Evolutionary conservation across 2,797 vertebrate species (phyloP).

Genomic region (Pristis pectinata): DNA sequence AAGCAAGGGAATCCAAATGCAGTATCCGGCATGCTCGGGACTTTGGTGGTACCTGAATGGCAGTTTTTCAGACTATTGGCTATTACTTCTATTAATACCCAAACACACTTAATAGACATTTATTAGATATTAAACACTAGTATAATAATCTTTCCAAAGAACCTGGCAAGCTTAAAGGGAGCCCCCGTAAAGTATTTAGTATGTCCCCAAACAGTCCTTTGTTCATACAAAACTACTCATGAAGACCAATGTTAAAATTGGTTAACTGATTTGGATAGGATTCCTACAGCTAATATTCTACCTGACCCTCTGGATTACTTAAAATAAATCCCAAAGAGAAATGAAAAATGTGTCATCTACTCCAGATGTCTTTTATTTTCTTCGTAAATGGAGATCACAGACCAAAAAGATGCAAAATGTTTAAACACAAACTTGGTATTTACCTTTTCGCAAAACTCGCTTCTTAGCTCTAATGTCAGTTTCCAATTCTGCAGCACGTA

Average conservation of each 20-base stretch:
- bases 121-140: too few species aligned
- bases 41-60: too few species aligned
- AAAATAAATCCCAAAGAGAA: not conserved
- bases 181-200: too few species aligned
- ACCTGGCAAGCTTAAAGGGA: too few species aligned
- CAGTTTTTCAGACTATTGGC: too few species aligned
- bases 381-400: not conserved
- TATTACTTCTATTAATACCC: too few species aligned
- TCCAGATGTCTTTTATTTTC: not conserved
- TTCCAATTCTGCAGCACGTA: conserved; percentile 91
- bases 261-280: not conserved
- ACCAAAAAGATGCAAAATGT: not conserved
- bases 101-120: too few species aligned
- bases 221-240: too few species aligned
- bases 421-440: conserved; percentile 39
- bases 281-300: not conserved
- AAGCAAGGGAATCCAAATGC: too few species aligned
- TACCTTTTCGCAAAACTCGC: conserved; percentile 90
- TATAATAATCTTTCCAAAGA: too few species aligned
- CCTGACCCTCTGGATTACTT: not conserved
- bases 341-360: not conserved
- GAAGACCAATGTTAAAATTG: not conserved
- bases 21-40: too few species aligned
- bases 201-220: too few species aligned
- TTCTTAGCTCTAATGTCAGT: conserved; percentile 94